Percentiles rank a stretch among this genome's conserved stretches.
Evolutionary conservation across 2,113 vertebrate genomes (phyloP).

Genomic region (Prunella himalayana): DNA sequence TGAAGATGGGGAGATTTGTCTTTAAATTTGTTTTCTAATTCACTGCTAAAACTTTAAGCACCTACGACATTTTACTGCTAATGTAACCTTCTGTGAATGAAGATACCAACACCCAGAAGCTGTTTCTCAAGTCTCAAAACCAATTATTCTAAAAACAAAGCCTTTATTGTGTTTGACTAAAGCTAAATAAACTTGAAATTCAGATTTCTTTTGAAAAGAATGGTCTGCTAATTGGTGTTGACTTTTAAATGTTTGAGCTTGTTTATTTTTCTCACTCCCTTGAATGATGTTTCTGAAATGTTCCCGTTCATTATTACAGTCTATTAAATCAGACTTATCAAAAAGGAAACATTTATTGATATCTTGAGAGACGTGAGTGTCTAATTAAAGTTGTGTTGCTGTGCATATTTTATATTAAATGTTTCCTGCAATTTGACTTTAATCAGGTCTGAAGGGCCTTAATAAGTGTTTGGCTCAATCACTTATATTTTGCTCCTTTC

Average conservation of each 20-base stretch:
- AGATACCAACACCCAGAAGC: not conserved
- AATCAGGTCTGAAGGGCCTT: conserved; percentile 42
- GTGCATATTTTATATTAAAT: conserved; percentile 52
- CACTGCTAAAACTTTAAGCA: not conserved
- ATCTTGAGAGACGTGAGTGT: conserved; percentile 57
- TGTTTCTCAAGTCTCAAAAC: not conserved
- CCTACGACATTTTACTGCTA: not conserved
- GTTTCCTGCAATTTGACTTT: conserved; percentile 46
- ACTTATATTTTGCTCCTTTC: not conserved
- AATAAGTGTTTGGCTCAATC: not conserved
- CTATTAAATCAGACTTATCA: conserved; percentile 69
- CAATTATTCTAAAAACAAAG: not conserved
- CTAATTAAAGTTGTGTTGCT: conserved; percentile 65
- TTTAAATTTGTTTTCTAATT: not conserved
- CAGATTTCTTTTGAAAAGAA: conserved; percentile 40
- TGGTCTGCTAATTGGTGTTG: conserved; percentile 62
- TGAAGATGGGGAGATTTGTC: not conserved
- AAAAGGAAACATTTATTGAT: conserved; percentile 73
- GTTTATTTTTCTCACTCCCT: conserved; percentile 63
- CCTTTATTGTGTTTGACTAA: conserved; percentile 1
- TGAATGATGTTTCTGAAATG: conserved; percentile 57
- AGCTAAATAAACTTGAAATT: conserved; percentile 52
- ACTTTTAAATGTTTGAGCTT: conserved; percentile 63
- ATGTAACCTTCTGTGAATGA: not conserved
- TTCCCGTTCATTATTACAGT: conserved; percentile 39